phyloP scores from a whole-genome alignment of 1,140 invertebrate genomes.

The Ceratina calcarata region DNA sequence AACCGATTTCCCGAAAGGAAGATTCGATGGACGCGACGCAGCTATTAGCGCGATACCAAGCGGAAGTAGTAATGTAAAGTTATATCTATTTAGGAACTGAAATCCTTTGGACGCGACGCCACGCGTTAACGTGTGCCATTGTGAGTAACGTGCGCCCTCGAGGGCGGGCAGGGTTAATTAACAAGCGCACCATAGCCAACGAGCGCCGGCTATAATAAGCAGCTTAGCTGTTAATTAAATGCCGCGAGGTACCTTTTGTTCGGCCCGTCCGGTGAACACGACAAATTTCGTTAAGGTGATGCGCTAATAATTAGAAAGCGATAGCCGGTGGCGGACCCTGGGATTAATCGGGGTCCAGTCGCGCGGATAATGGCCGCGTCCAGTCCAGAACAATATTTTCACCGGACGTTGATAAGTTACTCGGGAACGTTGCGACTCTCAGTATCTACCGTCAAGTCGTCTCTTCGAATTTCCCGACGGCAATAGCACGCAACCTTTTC shows the following conservation, averaged over 20 bases:
- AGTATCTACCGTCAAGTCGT: too few relatives aligned
- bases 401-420: constrained; percentile 1
- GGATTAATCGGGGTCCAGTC: constrained; percentile 30
- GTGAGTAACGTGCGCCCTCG: constrained; percentile 11
- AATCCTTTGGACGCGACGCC: constrained; percentile 21
- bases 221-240: constrained; percentile 59
- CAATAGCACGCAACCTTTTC: neutral
- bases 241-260: constrained; percentile 27
- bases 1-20: neutral
- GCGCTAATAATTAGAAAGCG: constrained; percentile 41
- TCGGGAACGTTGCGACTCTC: neutral
- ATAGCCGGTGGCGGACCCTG: neutral
- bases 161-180: constrained; percentile 51
- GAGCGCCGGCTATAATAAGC: constrained; percentile 52
- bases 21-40: neutral
- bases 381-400: constrained; percentile 21
- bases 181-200: constrained; percentile 31
- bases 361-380: constrained; percentile 3
- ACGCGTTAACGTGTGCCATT: constrained; percentile 48
- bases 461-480: too few relatives aligned
- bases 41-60: neutral
- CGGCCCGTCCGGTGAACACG: constrained; percentile 9
- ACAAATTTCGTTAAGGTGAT: constrained; percentile 56
- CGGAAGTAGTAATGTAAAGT: constrained; percentile 43
- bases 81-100: constrained; percentile 43